A percentile compares a stretch with the other conserved stretches of the same genome.
Conservation (phyloP, 2,888 invertebrate species). For the Papilio gigon region DNA sequence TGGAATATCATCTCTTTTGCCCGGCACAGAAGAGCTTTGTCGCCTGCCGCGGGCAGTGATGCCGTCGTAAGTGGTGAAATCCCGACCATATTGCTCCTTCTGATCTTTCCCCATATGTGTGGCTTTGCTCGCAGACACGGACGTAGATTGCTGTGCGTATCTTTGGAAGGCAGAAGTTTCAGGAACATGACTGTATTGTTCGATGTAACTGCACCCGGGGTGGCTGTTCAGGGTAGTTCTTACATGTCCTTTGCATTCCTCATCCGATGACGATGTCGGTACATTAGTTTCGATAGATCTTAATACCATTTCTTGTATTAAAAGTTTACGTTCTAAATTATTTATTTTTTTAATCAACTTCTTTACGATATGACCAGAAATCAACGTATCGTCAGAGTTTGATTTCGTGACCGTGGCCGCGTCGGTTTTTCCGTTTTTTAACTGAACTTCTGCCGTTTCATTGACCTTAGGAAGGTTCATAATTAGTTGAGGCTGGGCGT, state of each 20-base stretch:
- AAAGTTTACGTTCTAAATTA: conserved; percentile 66
- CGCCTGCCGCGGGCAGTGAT: conserved; percentile 73
- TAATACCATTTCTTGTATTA: conserved; percentile 72
- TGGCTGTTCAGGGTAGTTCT: conserved; percentile 55
- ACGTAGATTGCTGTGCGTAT: conserved; percentile 65
- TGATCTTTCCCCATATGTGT: conserved; percentile 73
- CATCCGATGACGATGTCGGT: conserved; percentile 68
- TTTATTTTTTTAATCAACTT: conserved; percentile 65
- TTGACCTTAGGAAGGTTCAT: conserved; percentile 64
- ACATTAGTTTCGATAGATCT: conserved; percentile 64
- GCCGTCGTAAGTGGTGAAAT: conserved; percentile 76
- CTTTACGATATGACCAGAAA: conserved; percentile 52
- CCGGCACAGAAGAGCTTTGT: conserved; percentile 73
- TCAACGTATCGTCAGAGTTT: conserved; percentile 56
- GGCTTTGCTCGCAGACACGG: conserved; percentile 67
- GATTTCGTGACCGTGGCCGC: conserved; percentile 62
- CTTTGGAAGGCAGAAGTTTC: conserved; percentile 76
- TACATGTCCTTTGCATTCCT: conserved; percentile 59
- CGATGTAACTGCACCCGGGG: conserved; percentile 73
- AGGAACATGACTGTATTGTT: conserved; percentile 76
- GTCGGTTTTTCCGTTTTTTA: conserved; percentile 59
- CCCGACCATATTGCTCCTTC: conserved; percentile 75
- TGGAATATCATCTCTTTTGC: conserved; percentile 68
- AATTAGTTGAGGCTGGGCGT: conserved; percentile 60
- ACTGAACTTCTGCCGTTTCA: conserved; percentile 52